Conservation (phyloP, 1,140 invertebrate species). For the Polyergus mexicanus region DNA sequence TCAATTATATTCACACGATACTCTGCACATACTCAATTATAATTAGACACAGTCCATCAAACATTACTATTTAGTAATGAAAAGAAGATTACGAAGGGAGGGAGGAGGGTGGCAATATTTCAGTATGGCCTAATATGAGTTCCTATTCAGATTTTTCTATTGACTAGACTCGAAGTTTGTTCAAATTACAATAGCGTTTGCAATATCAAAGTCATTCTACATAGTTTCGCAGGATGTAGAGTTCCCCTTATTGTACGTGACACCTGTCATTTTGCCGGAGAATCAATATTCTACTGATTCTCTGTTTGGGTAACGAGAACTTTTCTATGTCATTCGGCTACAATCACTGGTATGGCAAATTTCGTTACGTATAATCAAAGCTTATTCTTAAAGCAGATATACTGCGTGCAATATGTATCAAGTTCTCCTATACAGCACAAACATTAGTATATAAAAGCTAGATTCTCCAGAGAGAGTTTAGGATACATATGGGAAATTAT, state of each 20-base stretch:
- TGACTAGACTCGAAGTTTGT: constrained; percentile 62
- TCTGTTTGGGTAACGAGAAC: not conserved
- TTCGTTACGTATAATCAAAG: constrained; percentile 38
- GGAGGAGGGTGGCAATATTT: constrained; percentile 60
- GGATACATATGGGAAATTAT: constrained; percentile 27
- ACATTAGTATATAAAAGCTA: constrained; percentile 61
- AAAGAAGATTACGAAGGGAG: constrained; percentile 39
- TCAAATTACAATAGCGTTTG: not conserved
- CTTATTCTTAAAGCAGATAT: constrained; percentile 62
- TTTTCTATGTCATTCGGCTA: constrained; percentile 17
- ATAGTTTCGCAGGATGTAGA: constrained; percentile 19
- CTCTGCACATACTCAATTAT: constrained; percentile 2
- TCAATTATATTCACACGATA: constrained; percentile 38
- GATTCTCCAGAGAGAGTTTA: constrained; percentile 11
- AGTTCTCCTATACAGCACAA: constrained; percentile 37
- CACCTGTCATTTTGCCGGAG: not conserved
- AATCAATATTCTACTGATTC: not conserved
- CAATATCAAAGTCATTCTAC: constrained; percentile 13
- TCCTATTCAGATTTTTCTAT: not conserved
- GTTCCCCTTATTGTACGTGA: constrained; percentile 15
- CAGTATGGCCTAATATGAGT: constrained; percentile 59
- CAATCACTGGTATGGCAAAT: constrained; percentile 22
- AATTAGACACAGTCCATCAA: constrained; percentile 34
- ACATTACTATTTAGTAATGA: constrained; percentile 27
- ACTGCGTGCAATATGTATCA: constrained; percentile 59